A percentile compares a stretch with the other conserved stretches of the same genome.
Evolutionary conservation across 1,140 invertebrate genomes (phyloP).

Genomic region (Cepaea nemoralis): DNA sequence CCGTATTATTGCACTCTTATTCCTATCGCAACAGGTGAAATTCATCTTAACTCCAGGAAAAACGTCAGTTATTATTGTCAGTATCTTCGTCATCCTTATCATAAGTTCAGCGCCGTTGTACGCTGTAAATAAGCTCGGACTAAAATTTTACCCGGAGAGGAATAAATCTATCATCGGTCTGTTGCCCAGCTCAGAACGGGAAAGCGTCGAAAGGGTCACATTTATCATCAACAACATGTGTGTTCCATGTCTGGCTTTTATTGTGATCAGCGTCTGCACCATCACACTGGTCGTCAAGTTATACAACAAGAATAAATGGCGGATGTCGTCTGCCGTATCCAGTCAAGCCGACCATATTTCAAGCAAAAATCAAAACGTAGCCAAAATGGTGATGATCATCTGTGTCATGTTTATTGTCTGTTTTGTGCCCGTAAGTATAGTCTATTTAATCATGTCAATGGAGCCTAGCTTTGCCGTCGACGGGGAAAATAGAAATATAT

Average conservation of each 20-base stretch:
- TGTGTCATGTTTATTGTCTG: neutral
- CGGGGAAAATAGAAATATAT: constrained; percentile 6
- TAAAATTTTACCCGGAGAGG: neutral
- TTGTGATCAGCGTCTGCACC: neutral
- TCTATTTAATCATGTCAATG: neutral
- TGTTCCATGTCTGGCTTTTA: neutral
- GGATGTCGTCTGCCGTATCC: neutral
- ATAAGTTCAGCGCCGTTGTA: neutral
- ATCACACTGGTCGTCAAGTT: neutral
- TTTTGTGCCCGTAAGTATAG: neutral
- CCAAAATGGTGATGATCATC: constrained; percentile 27
- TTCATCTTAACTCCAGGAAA: neutral
- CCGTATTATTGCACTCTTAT: too few species aligned
- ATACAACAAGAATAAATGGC: neutral
- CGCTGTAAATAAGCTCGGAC: neutral
- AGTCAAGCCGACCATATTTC: neutral
- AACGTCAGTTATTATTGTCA: neutral
- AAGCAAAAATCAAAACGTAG: neutral
- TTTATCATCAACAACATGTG: neutral
- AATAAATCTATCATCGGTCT: constrained; percentile 19
- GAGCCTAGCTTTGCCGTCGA: neutral
- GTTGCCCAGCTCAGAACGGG: neutral
- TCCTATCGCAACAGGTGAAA: too few species aligned
- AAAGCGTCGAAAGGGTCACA: neutral
- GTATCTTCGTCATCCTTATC: neutral